Base-by-base conservation (phyloP, 2,888 invertebrate species). In the Keiferia lycopersicella region DNA sequence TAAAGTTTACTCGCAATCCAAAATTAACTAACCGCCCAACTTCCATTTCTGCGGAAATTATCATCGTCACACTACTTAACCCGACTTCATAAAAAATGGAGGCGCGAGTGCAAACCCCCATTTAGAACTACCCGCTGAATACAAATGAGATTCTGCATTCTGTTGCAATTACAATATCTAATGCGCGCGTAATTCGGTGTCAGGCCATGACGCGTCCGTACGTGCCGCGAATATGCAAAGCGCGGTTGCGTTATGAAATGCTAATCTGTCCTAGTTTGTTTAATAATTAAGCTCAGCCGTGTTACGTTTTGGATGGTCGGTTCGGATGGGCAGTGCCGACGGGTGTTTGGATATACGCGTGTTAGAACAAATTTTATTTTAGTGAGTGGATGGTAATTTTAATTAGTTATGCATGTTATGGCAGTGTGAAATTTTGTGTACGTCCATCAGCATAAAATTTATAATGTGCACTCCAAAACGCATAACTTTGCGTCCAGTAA, bases 151-250 rank as follows among this genome's bases (percentile, higher is more conserved):
- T 70, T 79, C 78, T 74, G 70, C 75, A 75, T 80, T 79, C 76
- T 77, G 70, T 74, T 69, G 74, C 78, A 81, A 82, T 82, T 80
- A 82, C 75, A 75, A 76, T 67, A 79, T 77, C 79, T 80, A 78
- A 82, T 77, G 76, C 71, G 70, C 70, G 75, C 73, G 75, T 78
- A 80, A 80, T 81, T 77, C 66, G 70, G 73, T 73, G 74, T 73
- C 73, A 73, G 65, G 63, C 66, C 62, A 56, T 57, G 67, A 65
- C 64, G 64, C 30, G 20, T 30, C 4, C 60, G 60, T 59, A 61
- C 67, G 69, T 67, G 66, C 22, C 10, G 38, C 60, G 65, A 64
- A 64, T 53, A 61, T 61, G 61, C 63, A 65, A 62, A 62, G 22
- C 57, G 65, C 34, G 51, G 58, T 61, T 48, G 26, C 62, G 66